Evolutionary conservation across 2,888 invertebrate genomes (phyloP).

Genomic region (Ophion ellenae): DNA sequence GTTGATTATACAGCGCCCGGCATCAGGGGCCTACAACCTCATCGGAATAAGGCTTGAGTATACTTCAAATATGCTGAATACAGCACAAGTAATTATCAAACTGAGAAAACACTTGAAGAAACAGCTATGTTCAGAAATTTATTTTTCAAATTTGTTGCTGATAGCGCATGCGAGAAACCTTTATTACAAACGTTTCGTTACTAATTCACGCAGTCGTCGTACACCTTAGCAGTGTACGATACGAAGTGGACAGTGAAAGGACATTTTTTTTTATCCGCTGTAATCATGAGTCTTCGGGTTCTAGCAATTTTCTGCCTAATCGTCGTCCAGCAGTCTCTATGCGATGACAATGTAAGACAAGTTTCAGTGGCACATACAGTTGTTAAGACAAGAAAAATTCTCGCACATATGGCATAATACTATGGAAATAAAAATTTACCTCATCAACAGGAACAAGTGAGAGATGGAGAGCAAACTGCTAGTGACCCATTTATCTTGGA

Average conservation of each 20-base stretch:
- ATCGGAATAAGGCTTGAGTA: too few relatives aligned
- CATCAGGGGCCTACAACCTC: too few relatives aligned
- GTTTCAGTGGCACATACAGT: not conserved
- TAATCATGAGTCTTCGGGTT: not conserved
- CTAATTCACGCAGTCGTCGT: not conserved
- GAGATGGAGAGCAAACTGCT: not conserved
- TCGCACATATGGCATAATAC: not conserved
- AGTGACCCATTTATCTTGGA: not conserved
- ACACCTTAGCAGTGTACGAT: not conserved
- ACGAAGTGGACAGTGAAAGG: not conserved
- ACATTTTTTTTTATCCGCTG: not conserved
- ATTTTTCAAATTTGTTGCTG: not conserved
- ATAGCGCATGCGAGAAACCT: not conserved
- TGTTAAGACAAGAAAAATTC: not conserved
- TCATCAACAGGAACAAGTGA: not conserved
- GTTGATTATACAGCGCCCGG: too few relatives aligned
- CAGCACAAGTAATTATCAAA: not conserved
- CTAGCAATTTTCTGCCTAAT: not conserved
- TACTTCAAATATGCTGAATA: not conserved
- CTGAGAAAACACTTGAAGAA: not conserved
- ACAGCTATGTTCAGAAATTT: not conserved
- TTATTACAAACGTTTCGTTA: not conserved
- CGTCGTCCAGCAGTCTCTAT: not conserved
- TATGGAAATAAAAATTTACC: not conserved
- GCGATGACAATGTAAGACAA: not conserved